phyloP scores from a whole-genome alignment of 1,140 invertebrate species.

The Drosophila rhopaloa region DNA sequence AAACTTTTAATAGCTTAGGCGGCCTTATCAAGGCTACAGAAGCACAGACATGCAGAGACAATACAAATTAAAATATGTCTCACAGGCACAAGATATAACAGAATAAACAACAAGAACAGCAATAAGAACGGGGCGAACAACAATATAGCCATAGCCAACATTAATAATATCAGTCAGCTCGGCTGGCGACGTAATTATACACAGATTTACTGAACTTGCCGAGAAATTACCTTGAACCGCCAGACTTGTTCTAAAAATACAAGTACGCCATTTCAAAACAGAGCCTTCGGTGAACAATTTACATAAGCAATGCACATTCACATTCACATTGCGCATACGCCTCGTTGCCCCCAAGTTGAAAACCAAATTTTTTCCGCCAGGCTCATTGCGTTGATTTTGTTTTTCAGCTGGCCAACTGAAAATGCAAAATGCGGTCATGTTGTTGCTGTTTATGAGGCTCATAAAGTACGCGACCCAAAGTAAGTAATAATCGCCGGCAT shows the following conservation, averaged over 20 bases:
- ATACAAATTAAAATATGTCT: conserved; percentile 68
- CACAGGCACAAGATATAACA: conserved; percentile 56
- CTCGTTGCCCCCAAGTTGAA: conserved; percentile 31
- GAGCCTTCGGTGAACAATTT: conserved; percentile 25
- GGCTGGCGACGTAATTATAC: conserved; percentile 49
- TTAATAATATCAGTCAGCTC: conserved; percentile 47
- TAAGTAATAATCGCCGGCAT: conserved; percentile 78
- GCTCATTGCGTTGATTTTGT: conserved; percentile 32
- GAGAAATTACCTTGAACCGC: conserved; percentile 25
- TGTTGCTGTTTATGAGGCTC: conserved; percentile 56
- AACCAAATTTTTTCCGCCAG: conserved; percentile 33
- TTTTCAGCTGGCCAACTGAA: conserved; percentile 31
- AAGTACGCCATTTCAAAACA: conserved; percentile 1
- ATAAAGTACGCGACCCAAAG: conserved; percentile 56
- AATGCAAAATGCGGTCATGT: conserved; percentile 44
- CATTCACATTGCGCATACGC: conserved; percentile 45
- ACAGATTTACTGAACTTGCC: conserved; percentile 22
- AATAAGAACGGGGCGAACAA: conserved; percentile 33
- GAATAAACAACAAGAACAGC: conserved; percentile 28
- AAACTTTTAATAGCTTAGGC: conserved; percentile 76
- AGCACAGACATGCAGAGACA: conserved; percentile 39
- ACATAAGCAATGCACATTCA: conserved; percentile 20
- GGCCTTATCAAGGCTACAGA: conserved; percentile 58
- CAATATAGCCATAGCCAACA: conserved; percentile 30
- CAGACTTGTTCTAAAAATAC: conserved; percentile 4